phyloP scores from a whole-genome alignment of 2,888 invertebrate species.

The Antitype chi region DNA sequence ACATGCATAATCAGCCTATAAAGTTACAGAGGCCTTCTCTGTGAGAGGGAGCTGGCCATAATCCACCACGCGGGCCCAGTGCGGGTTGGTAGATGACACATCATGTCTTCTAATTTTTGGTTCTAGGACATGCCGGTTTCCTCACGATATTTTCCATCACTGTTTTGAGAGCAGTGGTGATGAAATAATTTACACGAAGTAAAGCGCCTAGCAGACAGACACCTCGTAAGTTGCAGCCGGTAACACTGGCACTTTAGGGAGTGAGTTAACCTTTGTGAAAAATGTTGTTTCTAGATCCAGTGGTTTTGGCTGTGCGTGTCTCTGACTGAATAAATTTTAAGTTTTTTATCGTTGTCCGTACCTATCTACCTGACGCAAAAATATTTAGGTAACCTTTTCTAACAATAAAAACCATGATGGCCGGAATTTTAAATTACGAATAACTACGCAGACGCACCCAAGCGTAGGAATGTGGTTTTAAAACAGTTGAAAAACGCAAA shows the following conservation, averaged over 20 bases:
- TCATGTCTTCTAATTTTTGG: too few relatives aligned
- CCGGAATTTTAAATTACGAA: slow-evolving; percentile 22
- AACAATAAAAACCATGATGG: background rate
- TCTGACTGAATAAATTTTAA: background rate
- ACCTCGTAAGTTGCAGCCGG: too few relatives aligned
- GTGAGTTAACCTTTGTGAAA: background rate
- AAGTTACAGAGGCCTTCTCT: too few relatives aligned
- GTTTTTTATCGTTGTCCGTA: background rate
- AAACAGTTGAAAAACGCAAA: slow-evolving; percentile 32
- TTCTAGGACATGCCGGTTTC: too few relatives aligned
- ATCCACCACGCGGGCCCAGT: too few relatives aligned
- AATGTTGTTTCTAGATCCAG: background rate
- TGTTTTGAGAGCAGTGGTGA: too few relatives aligned
- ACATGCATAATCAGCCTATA: too few relatives aligned
- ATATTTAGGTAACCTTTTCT: background rate
- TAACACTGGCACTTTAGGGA: background rate
- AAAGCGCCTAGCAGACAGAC: too few relatives aligned
- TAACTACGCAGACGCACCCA: background rate
- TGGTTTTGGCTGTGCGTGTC: background rate
- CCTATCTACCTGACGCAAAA: background rate
- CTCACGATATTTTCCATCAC: too few relatives aligned
- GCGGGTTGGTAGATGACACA: too few relatives aligned
- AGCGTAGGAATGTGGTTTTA: slow-evolving; percentile 6
- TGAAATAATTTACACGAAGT: too few relatives aligned
- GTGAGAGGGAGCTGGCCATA: too few relatives aligned